Evolutionary conservation across 1,140 invertebrate genomes (phyloP).

Genomic region (Calephelis virginiensis): DNA sequence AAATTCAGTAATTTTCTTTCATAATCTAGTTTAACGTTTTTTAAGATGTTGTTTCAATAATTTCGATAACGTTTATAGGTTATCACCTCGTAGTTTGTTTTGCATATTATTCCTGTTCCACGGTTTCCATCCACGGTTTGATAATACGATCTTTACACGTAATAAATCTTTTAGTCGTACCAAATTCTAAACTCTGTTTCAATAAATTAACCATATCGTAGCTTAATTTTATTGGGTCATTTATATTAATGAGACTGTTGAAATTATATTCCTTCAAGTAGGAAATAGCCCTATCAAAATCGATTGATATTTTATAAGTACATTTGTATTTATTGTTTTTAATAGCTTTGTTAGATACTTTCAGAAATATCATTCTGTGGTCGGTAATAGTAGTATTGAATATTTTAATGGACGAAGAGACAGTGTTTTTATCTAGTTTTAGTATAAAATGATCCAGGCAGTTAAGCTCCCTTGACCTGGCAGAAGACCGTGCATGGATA

Average conservation of each 20-base stretch:
- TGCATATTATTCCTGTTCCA: conserved; percentile 8
- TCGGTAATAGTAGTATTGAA: conserved; percentile 8
- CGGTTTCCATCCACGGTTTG: no score
- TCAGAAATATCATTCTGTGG: neutral
- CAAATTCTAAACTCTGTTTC: neutral
- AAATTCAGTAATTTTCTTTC: neutral
- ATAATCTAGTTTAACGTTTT: conserved; percentile 11
- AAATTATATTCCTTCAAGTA: neutral
- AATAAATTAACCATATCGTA: neutral
- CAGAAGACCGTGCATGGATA: no score
- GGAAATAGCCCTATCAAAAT: neutral
- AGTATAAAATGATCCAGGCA: no score
- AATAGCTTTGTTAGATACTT: neutral
- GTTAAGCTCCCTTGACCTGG: no score
- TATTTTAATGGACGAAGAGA: neutral
- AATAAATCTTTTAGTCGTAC: no score
- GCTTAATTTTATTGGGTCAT: neutral
- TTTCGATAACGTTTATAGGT: conserved; percentile 10
- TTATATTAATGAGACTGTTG: neutral
- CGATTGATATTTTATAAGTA: neutral
- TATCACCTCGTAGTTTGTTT: neutral
- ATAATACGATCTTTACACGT: no score
- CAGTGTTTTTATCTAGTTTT: neutral
- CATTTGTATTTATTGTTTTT: neutral
- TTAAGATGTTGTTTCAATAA: neutral